These are phyloP conservation scores for Hiodon tergisus DNA, from an alignment of 2,113 vertebrate genomes.

Conservation along the genomic window DNA sequence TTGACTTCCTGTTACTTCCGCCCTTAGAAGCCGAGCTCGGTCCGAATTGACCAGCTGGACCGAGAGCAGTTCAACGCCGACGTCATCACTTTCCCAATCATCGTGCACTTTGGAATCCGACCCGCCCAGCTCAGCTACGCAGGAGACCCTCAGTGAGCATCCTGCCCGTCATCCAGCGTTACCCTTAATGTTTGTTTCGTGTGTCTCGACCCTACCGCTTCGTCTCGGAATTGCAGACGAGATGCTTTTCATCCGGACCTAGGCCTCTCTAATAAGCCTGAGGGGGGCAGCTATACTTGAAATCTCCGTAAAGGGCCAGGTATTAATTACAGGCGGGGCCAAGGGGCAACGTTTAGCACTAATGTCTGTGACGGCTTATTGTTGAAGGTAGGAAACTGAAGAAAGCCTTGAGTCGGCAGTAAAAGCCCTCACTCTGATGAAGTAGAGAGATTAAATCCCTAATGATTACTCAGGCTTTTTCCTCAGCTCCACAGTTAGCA, in stretches of 20 bases:
- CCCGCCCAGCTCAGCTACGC: slow-evolving; percentile 98
- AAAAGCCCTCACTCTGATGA: slow-evolving; percentile 58
- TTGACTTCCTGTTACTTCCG: slow-evolving; percentile 25
- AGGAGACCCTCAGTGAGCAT: slow-evolving; percentile 96
- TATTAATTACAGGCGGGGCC: slow-evolving; percentile 33
- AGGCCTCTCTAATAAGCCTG: slow-evolving; percentile 54
- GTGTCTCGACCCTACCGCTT: no score
- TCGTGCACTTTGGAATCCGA: slow-evolving; percentile 95
- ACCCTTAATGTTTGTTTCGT: no score
- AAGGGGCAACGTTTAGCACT: not conserved
- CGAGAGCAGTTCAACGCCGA: slow-evolving; percentile 96
- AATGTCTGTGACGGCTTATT: not conserved
- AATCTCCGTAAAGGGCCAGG: slow-evolving; percentile 47
- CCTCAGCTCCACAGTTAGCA: slow-evolving; percentile 48
- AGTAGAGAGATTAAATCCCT: slow-evolving; percentile 55
- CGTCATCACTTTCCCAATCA: slow-evolving; percentile 98
- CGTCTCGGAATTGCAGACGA: no score
- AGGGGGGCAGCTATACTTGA: slow-evolving; percentile 23
- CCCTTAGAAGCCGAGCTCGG: slow-evolving; percentile 90
- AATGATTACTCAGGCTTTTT: slow-evolving; percentile 41
- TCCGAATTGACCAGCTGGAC: slow-evolving; percentile 98
- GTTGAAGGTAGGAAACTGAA: not conserved
- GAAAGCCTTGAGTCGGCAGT: slow-evolving; percentile 22
- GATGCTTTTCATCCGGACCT: slow-evolving; percentile 25
- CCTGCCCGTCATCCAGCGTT: not conserved